Percentiles rank a stretch among this genome's conserved stretches.
Evolutionary conservation across 2,113 vertebrate species (phyloP).

Genomic region (Sisor rabdophorus): DNA sequence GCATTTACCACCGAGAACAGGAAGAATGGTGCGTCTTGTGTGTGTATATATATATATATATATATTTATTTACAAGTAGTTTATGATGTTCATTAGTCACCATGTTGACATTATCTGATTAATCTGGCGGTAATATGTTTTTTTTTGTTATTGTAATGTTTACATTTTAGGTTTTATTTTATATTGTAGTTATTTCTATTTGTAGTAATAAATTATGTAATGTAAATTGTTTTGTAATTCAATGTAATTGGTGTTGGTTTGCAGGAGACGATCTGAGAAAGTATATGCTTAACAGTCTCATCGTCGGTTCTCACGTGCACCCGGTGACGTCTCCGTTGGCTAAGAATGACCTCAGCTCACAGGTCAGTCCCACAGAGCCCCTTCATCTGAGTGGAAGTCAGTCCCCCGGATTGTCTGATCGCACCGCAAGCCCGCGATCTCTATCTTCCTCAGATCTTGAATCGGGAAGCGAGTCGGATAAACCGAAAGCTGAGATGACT

Average conservation of each 20-base stretch:
- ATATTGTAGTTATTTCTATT: background rate
- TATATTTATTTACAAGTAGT: too few species aligned
- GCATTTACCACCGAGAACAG: background rate
- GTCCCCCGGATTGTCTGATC: conserved; percentile 65
- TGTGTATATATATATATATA: too few species aligned
- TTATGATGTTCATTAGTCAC: background rate
- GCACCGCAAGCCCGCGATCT: conserved; percentile 70
- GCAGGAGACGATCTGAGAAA: conserved; percentile 71
- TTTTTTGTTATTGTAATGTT: background rate
- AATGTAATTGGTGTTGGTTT: conserved; percentile 18
- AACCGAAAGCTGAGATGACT: conserved; percentile 59
- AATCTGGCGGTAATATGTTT: background rate
- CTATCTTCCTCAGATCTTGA: conserved; percentile 77
- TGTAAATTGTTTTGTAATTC: background rate
- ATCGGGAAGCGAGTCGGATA: conserved; percentile 80
- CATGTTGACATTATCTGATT: background rate
- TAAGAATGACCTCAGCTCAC: conserved; percentile 43
- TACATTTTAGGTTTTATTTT: background rate
- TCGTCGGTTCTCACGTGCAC: conserved; percentile 51
- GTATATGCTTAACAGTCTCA: conserved; percentile 65
- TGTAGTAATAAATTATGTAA: too few species aligned
- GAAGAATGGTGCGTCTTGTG: background rate
- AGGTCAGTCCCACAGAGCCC: conserved; percentile 38
- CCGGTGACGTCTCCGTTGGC: conserved; percentile 53
- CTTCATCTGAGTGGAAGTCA: conserved; percentile 53